Percentiles rank a stretch among this genome's conserved stretches.
Conservation (phyloP, 2,113 vertebrate species). For the Aleadryas rufinucha region DNA sequence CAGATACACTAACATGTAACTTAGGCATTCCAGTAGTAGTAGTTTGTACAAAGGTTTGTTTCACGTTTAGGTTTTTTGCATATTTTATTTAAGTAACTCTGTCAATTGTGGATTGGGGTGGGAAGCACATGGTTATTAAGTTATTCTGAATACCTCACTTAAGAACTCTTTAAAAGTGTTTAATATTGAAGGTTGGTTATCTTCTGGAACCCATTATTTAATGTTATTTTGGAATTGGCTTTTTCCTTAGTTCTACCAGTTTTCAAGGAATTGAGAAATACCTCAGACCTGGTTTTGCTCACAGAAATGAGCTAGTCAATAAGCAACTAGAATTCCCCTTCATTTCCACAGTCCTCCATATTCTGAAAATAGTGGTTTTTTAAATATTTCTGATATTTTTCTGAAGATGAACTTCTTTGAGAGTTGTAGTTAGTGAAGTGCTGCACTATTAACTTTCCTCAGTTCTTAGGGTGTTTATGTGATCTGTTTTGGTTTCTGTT, state of each 20-base stretch:
- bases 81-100: conserved; percentile 7
- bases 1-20: conserved; percentile 94
- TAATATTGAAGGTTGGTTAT: not conserved
- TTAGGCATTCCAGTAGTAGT: conserved; percentile 94
- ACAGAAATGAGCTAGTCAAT: not conserved
- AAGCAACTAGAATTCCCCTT: not conserved
- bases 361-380: not conserved
- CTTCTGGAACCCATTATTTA: not conserved
- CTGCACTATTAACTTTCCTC: not conserved
- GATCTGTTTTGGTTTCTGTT: not conserved
- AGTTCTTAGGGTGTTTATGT: not conserved
- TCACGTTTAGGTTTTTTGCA: not conserved
- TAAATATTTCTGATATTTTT: not conserved
- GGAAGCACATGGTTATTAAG: not conserved
- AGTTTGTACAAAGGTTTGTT: conserved; percentile 96
- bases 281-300: not conserved
- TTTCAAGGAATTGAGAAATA: not conserved
- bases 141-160: not conserved
- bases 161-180: not conserved
- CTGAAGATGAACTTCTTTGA: not conserved
- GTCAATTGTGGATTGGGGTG: not conserved
- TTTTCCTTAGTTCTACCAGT: not conserved
- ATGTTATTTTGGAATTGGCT: not conserved
- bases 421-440: not conserved
- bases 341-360: not conserved